Evolutionary conservation across 2,113 vertebrate species (phyloP), one percentile per base, ranked within the genome.

Genomic region (Microtus ochrogaster): DNA sequence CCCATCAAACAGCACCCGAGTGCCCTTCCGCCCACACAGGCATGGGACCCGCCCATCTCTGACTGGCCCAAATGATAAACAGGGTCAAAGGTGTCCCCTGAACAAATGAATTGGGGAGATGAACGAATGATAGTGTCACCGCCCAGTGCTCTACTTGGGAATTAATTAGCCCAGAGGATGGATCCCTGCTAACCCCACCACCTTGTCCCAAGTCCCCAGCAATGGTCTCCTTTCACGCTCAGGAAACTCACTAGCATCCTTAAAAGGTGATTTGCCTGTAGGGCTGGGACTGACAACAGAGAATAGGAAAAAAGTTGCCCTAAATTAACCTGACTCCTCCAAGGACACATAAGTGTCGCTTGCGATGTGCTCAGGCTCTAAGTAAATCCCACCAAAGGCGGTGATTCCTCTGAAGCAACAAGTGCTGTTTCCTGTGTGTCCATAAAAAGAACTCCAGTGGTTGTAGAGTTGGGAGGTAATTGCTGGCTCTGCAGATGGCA

Each of bases 391-490:
- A 72, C 81, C 94, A 49, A 94, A 97, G 86, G 82, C 94, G 74
- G 92, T 88, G 96, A 98, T 96, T 98, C 44, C 95, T 97, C 96
- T 49, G 5, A 96, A 97, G 97, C 96, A 97, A 97, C 97, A 98
- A 96, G 97, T 98, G 92, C 78, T 61, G 87, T 89, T 94, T 96
- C 97, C 97, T 96, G 94, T 93, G 94, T 93, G 77, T 96, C 97
- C 97, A 95, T 96, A 97, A 97, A 97, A 98, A 97, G 97, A 97
- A 92, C 16, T 0, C 28, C 92, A 72, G 96, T 0, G 85, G 96
- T 89, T 63, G 61, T 49, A 13, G 85, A 52, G 66, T 61, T 91
- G n/a, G 49, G 65, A 30, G 77, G 77, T 97, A 94, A 97, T 74
- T 97, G 89, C 94, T 4, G 26, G 90, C 81, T 96, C 90, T 94